A percentile compares a stretch with the other conserved stretches of the same genome.
phyloP scores from a whole-genome alignment of 2,888 invertebrate genomes.

The Diarsia dahlii region DNA sequence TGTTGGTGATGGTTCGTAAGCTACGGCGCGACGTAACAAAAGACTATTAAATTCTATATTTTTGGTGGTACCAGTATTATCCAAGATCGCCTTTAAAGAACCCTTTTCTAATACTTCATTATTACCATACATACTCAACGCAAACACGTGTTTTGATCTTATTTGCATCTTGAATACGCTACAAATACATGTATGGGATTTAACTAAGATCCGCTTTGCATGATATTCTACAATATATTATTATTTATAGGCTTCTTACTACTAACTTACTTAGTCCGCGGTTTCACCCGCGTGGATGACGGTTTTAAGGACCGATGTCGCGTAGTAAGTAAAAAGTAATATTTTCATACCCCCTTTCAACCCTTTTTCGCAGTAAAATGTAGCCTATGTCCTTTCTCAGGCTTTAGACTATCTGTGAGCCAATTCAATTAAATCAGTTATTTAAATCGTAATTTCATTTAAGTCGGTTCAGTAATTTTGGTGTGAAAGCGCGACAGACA shows the following conservation, averaged over 20 bases:
- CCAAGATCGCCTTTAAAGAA: not conserved
- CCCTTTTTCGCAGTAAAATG: too few species aligned
- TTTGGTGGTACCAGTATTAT: not conserved
- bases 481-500: too few species aligned
- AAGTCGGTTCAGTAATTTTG: too few species aligned
- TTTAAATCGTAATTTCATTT: too few species aligned
- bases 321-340: too few species aligned
- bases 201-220: slow-evolving; percentile 35
- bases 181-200: slow-evolving; percentile 7
- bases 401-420: too few species aligned
- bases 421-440: too few species aligned
- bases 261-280: too few species aligned
- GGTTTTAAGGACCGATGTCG: too few species aligned
- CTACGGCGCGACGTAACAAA: not conserved
- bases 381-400: too few species aligned
- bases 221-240: slow-evolving; percentile 5
- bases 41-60: not conserved
- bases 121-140: not conserved
- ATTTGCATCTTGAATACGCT: slow-evolving; percentile 16
- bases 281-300: too few species aligned
- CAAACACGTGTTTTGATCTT: not conserved
- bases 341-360: too few species aligned
- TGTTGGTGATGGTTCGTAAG: not conserved
- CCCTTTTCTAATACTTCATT: not conserved
- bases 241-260: not conserved